phyloP scores from a whole-genome alignment of 1,140 invertebrate genomes.

The Apolygus lucorum region DNA sequence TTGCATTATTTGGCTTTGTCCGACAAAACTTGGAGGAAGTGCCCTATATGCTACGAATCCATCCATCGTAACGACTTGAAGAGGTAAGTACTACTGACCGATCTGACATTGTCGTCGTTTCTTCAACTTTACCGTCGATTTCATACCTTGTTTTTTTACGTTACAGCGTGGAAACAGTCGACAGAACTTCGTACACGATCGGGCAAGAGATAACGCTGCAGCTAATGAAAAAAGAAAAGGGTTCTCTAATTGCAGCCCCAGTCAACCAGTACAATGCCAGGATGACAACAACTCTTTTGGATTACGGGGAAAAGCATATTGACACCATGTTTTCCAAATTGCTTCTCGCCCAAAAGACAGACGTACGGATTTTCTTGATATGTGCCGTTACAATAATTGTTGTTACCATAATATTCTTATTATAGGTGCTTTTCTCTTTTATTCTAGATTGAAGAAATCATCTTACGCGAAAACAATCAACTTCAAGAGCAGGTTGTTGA shows the following conservation, averaged over 20 bases:
- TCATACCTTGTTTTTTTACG: background rate
- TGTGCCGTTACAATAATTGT: background rate
- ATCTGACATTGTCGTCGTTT: no score
- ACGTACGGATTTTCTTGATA: conserved; percentile 47
- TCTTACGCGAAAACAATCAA: conserved; percentile 61
- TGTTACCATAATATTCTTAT: background rate
- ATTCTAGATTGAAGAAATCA: conserved; percentile 50
- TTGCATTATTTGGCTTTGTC: conserved; percentile 82
- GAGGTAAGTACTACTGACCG: no score
- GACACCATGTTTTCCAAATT: conserved; percentile 63
- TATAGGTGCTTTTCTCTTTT: conserved; percentile 25
- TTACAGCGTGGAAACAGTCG: conserved; percentile 39
- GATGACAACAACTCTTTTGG: conserved; percentile 39
- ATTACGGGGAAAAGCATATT: conserved; percentile 42
- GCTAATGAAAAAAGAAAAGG: conserved; percentile 76
- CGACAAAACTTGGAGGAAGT: conserved; percentile 66
- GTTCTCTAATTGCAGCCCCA: conserved; percentile 64
- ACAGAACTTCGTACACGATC: conserved; percentile 45
- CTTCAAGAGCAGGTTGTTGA: conserved; percentile 52
- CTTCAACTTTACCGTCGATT: no score
- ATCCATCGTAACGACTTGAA: conserved; percentile 70
- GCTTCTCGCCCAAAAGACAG: conserved; percentile 53
- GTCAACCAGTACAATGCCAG: conserved; percentile 40
- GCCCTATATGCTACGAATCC: conserved; percentile 79
- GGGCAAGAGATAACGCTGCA: conserved; percentile 68